phyloP scores from a whole-genome alignment of 2,113 vertebrate genomes.

The Mormyrus iriodes region DNA sequence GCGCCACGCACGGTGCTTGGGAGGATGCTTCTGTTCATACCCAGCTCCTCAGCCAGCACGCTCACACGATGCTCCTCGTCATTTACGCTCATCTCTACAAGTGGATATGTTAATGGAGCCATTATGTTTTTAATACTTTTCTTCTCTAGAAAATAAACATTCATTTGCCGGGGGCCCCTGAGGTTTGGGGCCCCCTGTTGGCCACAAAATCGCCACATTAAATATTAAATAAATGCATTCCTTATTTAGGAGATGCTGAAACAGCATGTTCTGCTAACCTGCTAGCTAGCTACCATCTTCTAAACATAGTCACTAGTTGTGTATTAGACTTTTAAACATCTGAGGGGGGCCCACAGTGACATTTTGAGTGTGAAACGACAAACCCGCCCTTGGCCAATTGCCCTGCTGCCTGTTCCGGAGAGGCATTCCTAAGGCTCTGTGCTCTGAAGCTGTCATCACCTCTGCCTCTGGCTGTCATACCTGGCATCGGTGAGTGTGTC shows the following conservation, averaged over 20 bases:
- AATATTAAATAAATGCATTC: neutral
- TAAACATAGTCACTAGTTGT: neutral
- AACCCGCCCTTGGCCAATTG: neutral
- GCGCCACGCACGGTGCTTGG: neutral
- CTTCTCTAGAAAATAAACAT: neutral
- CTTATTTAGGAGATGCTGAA: neutral
- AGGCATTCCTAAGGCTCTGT: neutral
- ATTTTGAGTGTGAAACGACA: neutral
- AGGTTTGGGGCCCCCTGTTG: neutral
- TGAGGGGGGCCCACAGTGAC: neutral
- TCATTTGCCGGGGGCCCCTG: neutral
- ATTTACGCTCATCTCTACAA: neutral
- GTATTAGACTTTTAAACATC: neutral
- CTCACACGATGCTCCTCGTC: neutral
- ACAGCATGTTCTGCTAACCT: neutral
- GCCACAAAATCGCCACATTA: neutral
- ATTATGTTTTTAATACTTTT: neutral
- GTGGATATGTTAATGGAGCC: neutral
- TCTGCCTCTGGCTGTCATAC: neutral
- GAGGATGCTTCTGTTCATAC: neutral
- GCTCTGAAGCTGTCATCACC: neutral
- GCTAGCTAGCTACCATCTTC: neutral
- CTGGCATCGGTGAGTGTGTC: neutral
- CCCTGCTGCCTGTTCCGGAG: neutral
- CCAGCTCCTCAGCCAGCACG: neutral